phyloP scores from a whole-genome alignment of 2,888 invertebrate genomes.

The Ophion costatus region DNA sequence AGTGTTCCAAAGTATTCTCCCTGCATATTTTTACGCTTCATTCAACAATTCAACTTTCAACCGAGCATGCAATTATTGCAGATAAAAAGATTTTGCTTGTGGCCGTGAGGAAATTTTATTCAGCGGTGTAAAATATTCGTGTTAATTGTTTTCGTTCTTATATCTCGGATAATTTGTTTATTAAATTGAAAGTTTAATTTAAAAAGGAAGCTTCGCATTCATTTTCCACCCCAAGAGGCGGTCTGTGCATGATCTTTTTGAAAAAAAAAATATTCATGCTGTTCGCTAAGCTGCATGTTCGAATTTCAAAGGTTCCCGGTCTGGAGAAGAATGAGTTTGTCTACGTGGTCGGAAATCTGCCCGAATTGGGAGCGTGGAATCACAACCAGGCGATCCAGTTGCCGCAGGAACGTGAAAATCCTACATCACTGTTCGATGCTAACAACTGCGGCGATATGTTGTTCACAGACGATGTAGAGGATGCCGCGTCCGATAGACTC shows the following conservation, averaged over 20 bases:
- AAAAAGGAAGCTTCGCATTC: too few relatives aligned
- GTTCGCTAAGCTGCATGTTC: constrained; percentile 27
- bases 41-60: too few relatives aligned
- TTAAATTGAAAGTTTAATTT: too few relatives aligned
- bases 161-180: too few relatives aligned
- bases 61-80: too few relatives aligned
- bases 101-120: too few relatives aligned
- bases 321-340: constrained; percentile 81
- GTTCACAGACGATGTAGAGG: constrained; percentile 73
- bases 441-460: constrained; percentile 73
- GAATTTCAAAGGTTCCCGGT: constrained; percentile 74
- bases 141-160: too few relatives aligned
- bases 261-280: not conserved
- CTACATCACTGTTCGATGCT: constrained; percentile 74
- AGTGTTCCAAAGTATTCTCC: too few relatives aligned
- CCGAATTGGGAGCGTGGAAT: constrained; percentile 82
- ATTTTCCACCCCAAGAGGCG: too few relatives aligned
- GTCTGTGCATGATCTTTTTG: not conserved
- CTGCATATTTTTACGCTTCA: too few relatives aligned
- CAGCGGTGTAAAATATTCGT: too few relatives aligned
- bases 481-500: constrained; percentile 72
- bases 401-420: constrained; percentile 74
- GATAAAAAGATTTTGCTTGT: too few relatives aligned
- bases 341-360: constrained; percentile 81
- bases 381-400: constrained; percentile 81